phyloP scores from a whole-genome alignment of 1,140 invertebrate species.

The Mactra quadrangularis region DNA sequence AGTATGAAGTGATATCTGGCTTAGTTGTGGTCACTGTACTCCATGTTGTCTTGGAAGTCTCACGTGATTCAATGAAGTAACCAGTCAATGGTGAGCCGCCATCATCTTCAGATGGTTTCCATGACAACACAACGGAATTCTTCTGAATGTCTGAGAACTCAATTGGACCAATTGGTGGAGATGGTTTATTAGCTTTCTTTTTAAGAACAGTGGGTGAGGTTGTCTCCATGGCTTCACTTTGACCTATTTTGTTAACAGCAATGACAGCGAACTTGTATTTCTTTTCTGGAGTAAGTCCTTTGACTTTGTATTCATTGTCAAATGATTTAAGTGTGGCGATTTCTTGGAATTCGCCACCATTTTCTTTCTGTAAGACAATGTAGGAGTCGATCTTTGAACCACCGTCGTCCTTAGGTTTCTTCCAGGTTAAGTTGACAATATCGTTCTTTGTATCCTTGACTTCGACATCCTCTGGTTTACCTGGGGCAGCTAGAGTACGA shows the following conservation, averaged over 20 bases:
- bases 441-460: constrained; percentile 96
- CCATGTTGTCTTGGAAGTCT: constrained; percentile 89
- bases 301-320: constrained; percentile 92
- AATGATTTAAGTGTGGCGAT: constrained; percentile 92
- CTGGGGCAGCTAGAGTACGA: constrained; percentile 92
- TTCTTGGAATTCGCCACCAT: constrained; percentile 93
- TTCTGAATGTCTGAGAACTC: constrained; percentile 82
- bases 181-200: constrained; percentile 85
- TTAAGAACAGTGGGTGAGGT: constrained; percentile 89
- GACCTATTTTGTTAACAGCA: constrained; percentile 97
- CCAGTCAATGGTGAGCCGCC: constrained; percentile 97
- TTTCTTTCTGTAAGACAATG: constrained; percentile 91
- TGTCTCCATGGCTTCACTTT: constrained; percentile 95
- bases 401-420: constrained; percentile 92
- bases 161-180: constrained; percentile 93
- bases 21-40: constrained; percentile 91
- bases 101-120: constrained; percentile 98
- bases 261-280: constrained; percentile 98
- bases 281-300: constrained; percentile 95
- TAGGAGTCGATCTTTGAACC: constrained; percentile 98
- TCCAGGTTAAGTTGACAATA: constrained; percentile 94
- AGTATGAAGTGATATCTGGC: constrained; percentile 78
- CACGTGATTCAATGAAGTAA: constrained; percentile 96
- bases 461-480: constrained; percentile 86
- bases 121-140: constrained; percentile 93